These are phyloP conservation scores for Rotaria macrura DNA, from an alignment of 2,888 invertebrate species.

Conservation along the genomic window DNA sequence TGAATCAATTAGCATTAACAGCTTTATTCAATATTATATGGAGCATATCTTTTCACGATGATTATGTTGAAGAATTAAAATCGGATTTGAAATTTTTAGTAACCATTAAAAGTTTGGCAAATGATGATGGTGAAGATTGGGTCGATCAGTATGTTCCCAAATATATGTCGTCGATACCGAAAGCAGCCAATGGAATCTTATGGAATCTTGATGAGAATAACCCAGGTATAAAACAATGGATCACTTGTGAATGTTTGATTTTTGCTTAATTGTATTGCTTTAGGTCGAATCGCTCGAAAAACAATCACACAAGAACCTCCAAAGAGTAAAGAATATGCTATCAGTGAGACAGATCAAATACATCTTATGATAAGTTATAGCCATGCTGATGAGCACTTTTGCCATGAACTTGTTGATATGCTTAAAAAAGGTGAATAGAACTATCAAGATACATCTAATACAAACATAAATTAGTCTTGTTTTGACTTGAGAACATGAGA, in stretches of 20 bases:
- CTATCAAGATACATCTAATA: no score
- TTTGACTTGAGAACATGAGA: no score
- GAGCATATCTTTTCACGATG: slow-evolving; percentile 10
- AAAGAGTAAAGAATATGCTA: background rate
- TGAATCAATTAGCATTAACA: background rate
- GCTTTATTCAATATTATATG: slow-evolving; percentile 1
- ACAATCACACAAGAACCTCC: no score
- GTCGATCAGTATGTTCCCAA: background rate
- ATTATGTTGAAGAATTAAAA: slow-evolving; percentile 10
- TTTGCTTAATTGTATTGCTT: background rate
- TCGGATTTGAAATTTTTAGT: background rate
- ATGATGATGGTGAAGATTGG: background rate
- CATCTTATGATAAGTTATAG: background rate
- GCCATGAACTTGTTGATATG: background rate
- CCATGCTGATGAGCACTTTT: background rate
- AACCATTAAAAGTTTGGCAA: background rate
- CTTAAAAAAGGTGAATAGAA: background rate
- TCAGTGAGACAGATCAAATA: background rate
- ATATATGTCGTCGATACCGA: background rate
- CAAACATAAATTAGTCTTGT: no score
- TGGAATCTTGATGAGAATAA: slow-evolving; percentile 21
- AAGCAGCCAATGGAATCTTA: background rate
- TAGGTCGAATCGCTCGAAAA: background rate
- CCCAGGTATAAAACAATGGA: background rate
- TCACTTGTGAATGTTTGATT: background rate